Evolutionary conservation across 2,113 vertebrate species (phyloP).

Genomic region (Condylura cristata): DNA sequence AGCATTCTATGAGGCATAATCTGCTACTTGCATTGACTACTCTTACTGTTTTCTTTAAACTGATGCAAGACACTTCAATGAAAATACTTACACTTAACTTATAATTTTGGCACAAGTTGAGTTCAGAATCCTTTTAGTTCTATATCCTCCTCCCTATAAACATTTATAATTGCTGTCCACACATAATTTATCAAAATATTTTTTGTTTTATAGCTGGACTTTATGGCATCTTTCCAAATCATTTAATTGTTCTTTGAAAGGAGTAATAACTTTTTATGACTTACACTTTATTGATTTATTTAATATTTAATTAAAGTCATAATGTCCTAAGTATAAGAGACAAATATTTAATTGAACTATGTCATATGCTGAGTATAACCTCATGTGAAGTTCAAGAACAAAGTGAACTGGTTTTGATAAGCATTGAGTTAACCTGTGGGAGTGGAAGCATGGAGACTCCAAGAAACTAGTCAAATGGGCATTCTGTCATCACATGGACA

Average conservation of each 20-base stretch:
- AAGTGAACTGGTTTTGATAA: conserved; percentile 25
- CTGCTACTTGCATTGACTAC: neutral
- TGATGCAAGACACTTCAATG: neutral
- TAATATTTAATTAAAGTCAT: conserved; percentile 63
- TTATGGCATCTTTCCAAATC: conserved; percentile 14
- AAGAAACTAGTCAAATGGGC: neutral
- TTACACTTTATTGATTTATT: conserved; percentile 41
- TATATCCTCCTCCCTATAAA: neutral
- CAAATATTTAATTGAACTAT: conserved; percentile 46
- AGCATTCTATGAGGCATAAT: neutral
- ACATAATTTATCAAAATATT: conserved; percentile 7
- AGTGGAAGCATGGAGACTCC: neutral
- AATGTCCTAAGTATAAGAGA: conserved; percentile 35
- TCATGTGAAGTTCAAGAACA: conserved; percentile 4
- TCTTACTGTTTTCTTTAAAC: neutral
- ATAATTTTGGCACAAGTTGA: neutral
- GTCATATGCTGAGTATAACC: neutral
- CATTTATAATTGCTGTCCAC: neutral
- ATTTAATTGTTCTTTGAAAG: neutral
- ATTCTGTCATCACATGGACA: fast-evolving
- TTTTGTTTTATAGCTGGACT: conserved; percentile 28
- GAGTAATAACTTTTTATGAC: conserved; percentile 1
- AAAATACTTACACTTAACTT: neutral
- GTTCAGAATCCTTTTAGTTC: conserved; percentile 23
- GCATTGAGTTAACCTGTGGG: neutral